Conservation (phyloP, 2,888 invertebrate species). For the Julus scanicus region DNA sequence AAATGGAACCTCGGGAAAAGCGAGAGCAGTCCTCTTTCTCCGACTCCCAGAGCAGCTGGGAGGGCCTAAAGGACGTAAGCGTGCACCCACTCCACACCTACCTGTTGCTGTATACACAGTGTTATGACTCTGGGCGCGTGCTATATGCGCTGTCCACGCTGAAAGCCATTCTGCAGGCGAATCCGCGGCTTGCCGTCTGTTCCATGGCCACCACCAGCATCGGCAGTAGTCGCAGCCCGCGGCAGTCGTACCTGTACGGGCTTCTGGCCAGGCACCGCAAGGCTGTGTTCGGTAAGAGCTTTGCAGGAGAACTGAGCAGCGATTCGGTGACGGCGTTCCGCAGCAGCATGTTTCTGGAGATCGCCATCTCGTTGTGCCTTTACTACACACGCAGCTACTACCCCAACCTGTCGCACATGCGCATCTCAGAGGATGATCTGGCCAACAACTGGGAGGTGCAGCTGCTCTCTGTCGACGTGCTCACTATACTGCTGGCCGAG, state of each 20-base stretch:
- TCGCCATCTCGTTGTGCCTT: slow-evolving; percentile 77
- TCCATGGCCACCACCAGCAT: slow-evolving; percentile 80
- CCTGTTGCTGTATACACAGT: slow-evolving; percentile 81
- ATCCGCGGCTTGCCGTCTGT: slow-evolving; percentile 79
- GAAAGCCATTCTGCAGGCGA: slow-evolving; percentile 77
- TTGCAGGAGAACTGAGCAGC: slow-evolving; percentile 66
- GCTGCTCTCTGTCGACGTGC: slow-evolving; percentile 78
- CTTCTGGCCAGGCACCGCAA: slow-evolving; percentile 80
- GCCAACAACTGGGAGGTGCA: slow-evolving; percentile 81
- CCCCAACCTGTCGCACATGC: slow-evolving; percentile 73
- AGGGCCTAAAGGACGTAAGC: slow-evolving; percentile 62
- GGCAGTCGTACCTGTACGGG: slow-evolving; percentile 70
- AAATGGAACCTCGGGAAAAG: neutral
- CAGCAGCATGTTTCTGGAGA: slow-evolving; percentile 84
- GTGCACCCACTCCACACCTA: slow-evolving; percentile 85
- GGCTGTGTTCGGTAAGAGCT: slow-evolving; percentile 77
- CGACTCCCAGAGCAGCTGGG: slow-evolving; percentile 32
- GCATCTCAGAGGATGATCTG: slow-evolving; percentile 76
- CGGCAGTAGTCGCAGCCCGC: slow-evolving; percentile 68
- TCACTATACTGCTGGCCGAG: slow-evolving; percentile 78
- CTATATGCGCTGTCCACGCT: slow-evolving; percentile 80
- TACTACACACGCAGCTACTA: slow-evolving; percentile 85
- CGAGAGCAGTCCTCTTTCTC: neutral
- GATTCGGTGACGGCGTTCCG: slow-evolving; percentile 78
- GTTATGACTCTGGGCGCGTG: slow-evolving; percentile 79